Evolutionary conservation across 2,888 invertebrate species (phyloP), one percentile per base, ranked within the genome.

Genomic region (Unio pictorum): DNA sequence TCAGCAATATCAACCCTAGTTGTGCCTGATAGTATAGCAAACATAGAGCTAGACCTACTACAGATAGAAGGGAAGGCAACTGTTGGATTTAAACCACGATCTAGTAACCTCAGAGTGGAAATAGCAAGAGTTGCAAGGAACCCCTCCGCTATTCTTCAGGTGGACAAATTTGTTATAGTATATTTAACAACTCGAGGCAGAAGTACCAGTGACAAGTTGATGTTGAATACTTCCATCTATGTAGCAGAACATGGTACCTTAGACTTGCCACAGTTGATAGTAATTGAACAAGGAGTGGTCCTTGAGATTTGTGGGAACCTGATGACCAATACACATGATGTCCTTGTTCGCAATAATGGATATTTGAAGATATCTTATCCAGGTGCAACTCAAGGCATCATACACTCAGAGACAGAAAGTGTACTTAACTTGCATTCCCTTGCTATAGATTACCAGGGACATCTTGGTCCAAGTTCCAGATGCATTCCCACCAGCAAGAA

Each of bases 261-360:
- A 23, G 79, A 80, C 26, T 64, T 82, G 2, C 84, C 84, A 4
- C 72, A 77, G 45, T 67, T 54, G 55, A 76, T 79, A 11, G 73
- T 76, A 8, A 65, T 84, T 20, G 73, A 74, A 23, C 74, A 76
- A 64, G 72, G 73, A 23, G 69, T 71, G 30, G 62, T 65, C 6
- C 67, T 84, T 3, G 78, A 81, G 55, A 63, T 84, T 6, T 84
- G 84, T 74, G 84, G 84, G 28, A 66, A 66, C 1, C 59, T 84
- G 61, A 69, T 78, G 15, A 55, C 71, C 20, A 74, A 70, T 34
- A 79, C 79, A 0, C 63, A 72, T 56, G 64, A 71, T 30, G 20
- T 84, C 20, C 72, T 69, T 23, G 67, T 81, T 5, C 64, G 73
- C 69, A 75, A 75, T 20, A 61, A 67, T 28, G 84, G 82, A 3